These are phyloP conservation scores for Drosophila nikananu DNA, from an alignment of 1,140 invertebrate species.

Conservation along the genomic window DNA sequence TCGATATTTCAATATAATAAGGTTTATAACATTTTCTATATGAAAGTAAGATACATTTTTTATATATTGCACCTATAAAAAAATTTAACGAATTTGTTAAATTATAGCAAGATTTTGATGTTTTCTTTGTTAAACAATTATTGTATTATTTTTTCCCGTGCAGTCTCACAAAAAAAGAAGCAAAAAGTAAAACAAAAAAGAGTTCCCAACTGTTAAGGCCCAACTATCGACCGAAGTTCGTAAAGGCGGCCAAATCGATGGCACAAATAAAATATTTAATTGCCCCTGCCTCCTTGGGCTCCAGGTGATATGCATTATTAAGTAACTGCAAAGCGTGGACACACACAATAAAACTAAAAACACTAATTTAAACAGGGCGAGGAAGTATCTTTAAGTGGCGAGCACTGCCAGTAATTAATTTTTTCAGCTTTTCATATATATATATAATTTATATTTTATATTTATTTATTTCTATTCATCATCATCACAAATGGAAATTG, in stretches of 20 bases:
- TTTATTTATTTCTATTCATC: neutral
- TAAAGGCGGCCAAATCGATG: slow-evolving; percentile 72
- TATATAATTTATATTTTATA: neutral
- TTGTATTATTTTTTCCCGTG: neutral
- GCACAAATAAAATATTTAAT: slow-evolving; percentile 74
- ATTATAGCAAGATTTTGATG: too few relatives aligned
- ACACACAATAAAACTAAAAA: slow-evolving; percentile 3
- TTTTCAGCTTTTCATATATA: neutral
- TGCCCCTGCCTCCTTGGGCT: slow-evolving; percentile 18
- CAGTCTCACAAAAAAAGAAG: slow-evolving; percentile 1
- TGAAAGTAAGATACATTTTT: too few relatives aligned
- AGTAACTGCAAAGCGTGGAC: slow-evolving; percentile 24
- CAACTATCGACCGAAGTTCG: slow-evolving; percentile 56
- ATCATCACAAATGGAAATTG: slow-evolving; percentile 58
- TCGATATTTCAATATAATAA: too few relatives aligned
- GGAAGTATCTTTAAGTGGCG: neutral
- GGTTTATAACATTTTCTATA: too few relatives aligned
- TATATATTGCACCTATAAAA: too few relatives aligned
- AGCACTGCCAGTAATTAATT: slow-evolving; percentile 47
- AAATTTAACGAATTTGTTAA: too few relatives aligned
- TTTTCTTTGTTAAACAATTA: too few relatives aligned
- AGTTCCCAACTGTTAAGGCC: slow-evolving; percentile 22
- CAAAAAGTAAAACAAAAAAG: neutral
- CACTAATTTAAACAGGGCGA: slow-evolving; percentile 9
- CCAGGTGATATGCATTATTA: slow-evolving; percentile 40